Evolutionary conservation across 2,113 vertebrate genomes (phyloP), one percentile per base, ranked within the genome.

Genomic region (Buteo buteo): DNA sequence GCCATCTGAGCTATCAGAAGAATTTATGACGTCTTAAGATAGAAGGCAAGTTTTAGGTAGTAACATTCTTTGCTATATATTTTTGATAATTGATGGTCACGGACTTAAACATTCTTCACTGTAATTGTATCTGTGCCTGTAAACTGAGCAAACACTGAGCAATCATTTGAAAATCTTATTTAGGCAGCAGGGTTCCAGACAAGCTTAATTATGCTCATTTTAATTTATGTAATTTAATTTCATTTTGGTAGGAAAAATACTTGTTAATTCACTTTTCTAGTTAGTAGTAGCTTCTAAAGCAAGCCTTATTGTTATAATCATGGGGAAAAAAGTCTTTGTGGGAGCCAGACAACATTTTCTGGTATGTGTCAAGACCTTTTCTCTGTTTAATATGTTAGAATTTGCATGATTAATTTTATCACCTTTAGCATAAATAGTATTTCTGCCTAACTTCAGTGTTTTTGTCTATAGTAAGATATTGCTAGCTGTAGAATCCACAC

Each of bases 11-110:
- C 78, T 85, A 79, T 90, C 91, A 90, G 97, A 97, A 95, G 95
- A 94, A 93, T 69, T 89, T 88, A 82, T 82, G 93, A 96, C 96
- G 50, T 90, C 91, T 92, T 97, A 96, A 94, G 47, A 86, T 34
- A 95, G 91, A 97, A 98, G 98, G 98, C 97, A 98, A 98, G 98
- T 98, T 92, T 77, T 74, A 90, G 85, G 67, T 79, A 82, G 90
- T 85, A 81, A 32, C 65, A 71, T 93, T 81, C 64, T 96, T 97
- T 96, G 52, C 90, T 84, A 29, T 61, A 6, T 88, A n/a, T 86
- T 81, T 72, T 69, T 0, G 5, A 59, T 95, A 86, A 80, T 31
- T 84, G 86, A 72, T 18, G 42, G 54, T 86, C 78, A 76, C 0
- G 7, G 73, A 90, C 61, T 87, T 87, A 86, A 95, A 94, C 44